These are phyloP conservation scores for Balaeniceps rex DNA, from an alignment of 2,113 vertebrate species.

Conservation along the genomic window DNA sequence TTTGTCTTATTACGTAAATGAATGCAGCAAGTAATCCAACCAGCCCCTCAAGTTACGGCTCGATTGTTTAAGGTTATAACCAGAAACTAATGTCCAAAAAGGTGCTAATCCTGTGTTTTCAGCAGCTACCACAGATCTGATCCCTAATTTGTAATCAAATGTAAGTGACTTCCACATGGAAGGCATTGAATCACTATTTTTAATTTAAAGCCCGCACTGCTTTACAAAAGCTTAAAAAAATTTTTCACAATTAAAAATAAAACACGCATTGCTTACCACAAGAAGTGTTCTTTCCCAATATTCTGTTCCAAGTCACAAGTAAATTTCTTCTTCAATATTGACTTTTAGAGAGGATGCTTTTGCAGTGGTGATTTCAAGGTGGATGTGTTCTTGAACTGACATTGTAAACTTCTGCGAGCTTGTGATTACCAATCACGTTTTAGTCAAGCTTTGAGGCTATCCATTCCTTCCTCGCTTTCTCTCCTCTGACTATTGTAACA, in stretches of 20 bases:
- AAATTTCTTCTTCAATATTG: background rate
- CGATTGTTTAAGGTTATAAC: constrained; percentile 56
- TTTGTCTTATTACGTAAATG: constrained; percentile 66
- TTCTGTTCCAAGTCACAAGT: background rate
- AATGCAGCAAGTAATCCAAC: constrained; percentile 70
- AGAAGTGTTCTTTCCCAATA: background rate
- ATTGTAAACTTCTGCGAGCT: background rate
- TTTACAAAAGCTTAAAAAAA: background rate
- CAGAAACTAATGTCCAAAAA: constrained; percentile 46
- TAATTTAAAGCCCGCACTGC: background rate
- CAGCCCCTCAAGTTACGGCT: constrained; percentile 39
- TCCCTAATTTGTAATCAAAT: background rate
- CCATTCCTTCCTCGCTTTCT: background rate
- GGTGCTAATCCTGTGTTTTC: constrained; percentile 66
- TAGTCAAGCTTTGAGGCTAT: background rate
- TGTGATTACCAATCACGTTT: background rate
- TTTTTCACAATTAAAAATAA: background rate
- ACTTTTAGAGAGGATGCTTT: background rate
- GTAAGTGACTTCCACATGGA: background rate
- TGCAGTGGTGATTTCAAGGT: background rate
- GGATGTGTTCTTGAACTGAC: background rate
- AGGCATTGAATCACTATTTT: background rate
- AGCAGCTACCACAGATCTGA: constrained; percentile 45
- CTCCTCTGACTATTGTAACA: background rate
- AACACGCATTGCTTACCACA: background rate